Evolutionary conservation across 2,113 vertebrate species (phyloP), one percentile per base, ranked within the genome.

Genomic region (Aphyosemion australe): DNA sequence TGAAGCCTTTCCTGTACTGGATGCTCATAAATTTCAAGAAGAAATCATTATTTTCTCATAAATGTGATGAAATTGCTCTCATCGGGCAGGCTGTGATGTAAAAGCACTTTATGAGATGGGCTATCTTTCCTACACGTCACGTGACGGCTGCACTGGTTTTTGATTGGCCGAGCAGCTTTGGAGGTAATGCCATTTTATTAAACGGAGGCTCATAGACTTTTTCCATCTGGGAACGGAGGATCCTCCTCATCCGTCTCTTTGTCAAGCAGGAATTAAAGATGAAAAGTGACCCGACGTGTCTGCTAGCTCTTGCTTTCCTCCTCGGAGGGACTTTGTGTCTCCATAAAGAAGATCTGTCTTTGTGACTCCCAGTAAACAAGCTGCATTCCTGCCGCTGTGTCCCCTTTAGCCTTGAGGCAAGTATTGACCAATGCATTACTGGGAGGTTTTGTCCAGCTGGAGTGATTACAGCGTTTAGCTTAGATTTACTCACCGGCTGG

Each of bases 1-100:
- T 87, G 86, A 88, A 88, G 58, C 65, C 56, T 77, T 78, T 79
- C 72, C 78, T 64, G 72, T 80, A 66, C 58, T 47, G 78, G 84
- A 81, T 54, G 86, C 80, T 90, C 86, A 85, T 89, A 89, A 88
- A 91, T 87, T 88, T 80, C 15, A 70, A 74, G 76, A 58, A 79
- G 76, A 87, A 92, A 93, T 92, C 88, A 92, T 92, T 91, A 91
- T 88, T 90, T 91, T 90, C 87, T 92, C 87, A 91, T 92, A 91
- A 91, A 90, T 69, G 80, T 83, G 80, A 90, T 86, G 78, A 88
- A 87, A 92, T 91, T 91, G 88, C 87, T 84, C 87, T 90, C 87
- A 89, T 84, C 82, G 67, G 76, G 71, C 73, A 46, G 79, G 64
- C 65, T 69, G 76, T 75, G 67, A 83, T 86, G 75, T 85, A 83